These are phyloP conservation scores for Dicranocentrus wangi DNA, from an alignment of 2,888 invertebrate genomes.

Conservation along the genomic window DNA sequence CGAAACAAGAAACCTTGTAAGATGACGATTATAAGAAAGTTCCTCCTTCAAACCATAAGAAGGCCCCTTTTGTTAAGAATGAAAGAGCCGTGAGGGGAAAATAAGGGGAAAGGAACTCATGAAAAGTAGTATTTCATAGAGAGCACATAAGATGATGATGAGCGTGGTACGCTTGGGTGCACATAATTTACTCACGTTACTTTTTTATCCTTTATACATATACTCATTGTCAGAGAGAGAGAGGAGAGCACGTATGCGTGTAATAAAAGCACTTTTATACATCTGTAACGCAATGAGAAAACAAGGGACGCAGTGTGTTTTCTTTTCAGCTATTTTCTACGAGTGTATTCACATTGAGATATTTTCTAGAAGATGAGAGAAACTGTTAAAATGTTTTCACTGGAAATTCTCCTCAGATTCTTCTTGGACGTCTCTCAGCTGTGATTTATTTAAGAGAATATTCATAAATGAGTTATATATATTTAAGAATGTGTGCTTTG, in stretches of 20 bases:
- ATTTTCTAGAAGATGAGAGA: constrained; percentile 32
- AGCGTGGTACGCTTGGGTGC: constrained; percentile 33
- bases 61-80: not conserved
- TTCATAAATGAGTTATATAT: constrained; percentile 52
- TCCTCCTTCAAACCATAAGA: not conserved
- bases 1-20: no score
- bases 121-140: constrained; percentile 23
- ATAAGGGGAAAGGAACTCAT: constrained; percentile 21
- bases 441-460: constrained; percentile 51
- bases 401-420: constrained; percentile 46
- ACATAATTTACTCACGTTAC: constrained; percentile 34
- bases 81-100: constrained; percentile 14
- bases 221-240: not conserved
- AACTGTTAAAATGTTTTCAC: constrained; percentile 56
- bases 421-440: constrained; percentile 36
- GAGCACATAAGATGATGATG: constrained; percentile 35
- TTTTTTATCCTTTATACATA: not conserved
- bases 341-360: not conserved
- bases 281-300: not conserved
- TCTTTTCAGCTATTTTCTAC: not conserved
- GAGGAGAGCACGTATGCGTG: not conserved
- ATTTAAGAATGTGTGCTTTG: constrained; percentile 16
- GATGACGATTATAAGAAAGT: not conserved
- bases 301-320: not conserved
- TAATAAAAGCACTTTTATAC: constrained; percentile 12